phyloP scores from a whole-genome alignment of 30 jellyfish, hydroid and myxozoan genomes.

The Cassiopea xamachana region DNA sequence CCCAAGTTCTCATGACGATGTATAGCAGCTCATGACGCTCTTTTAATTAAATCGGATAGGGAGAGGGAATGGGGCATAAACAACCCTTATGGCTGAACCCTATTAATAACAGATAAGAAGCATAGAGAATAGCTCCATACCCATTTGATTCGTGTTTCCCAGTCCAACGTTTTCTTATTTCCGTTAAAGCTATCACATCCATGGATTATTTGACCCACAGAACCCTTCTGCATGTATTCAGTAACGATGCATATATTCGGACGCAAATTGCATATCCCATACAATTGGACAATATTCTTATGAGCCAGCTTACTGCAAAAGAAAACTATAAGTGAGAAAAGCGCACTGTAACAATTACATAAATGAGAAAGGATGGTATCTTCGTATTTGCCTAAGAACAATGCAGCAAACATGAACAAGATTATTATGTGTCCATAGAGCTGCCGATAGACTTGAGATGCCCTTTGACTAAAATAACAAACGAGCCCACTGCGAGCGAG shows the following conservation, averaged over 20 bases:
- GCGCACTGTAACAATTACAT: neutral
- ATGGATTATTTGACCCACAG: slow-evolving; percentile 72
- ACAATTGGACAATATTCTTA: slow-evolving; percentile 77
- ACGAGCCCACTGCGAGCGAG: no score
- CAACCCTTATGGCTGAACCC: no score
- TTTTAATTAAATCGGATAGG: no score
- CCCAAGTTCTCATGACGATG: no score
- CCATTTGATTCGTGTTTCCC: slow-evolving; percentile 68
- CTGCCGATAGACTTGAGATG: no score
- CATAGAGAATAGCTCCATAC: neutral
- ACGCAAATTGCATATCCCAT: slow-evolving; percentile 64
- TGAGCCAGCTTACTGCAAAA: slow-evolving; percentile 65
- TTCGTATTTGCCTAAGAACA: no score
- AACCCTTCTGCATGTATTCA: slow-evolving; percentile 79
- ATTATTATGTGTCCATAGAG: no score
- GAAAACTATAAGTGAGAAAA: neutral
- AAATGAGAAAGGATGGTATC: neutral
- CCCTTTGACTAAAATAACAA: no score
- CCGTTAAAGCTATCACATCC: neutral
- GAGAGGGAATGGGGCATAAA: no score
- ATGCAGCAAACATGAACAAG: no score
- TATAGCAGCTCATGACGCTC: no score
- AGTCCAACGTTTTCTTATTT: neutral
- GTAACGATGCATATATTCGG: slow-evolving; percentile 81
- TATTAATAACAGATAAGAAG: no score